A percentile compares a stretch with the other conserved stretches of the same genome.
Evolutionary conservation across 2,113 vertebrate species (phyloP).

Genomic region (Anarrhichthys ocellatus): DNA sequence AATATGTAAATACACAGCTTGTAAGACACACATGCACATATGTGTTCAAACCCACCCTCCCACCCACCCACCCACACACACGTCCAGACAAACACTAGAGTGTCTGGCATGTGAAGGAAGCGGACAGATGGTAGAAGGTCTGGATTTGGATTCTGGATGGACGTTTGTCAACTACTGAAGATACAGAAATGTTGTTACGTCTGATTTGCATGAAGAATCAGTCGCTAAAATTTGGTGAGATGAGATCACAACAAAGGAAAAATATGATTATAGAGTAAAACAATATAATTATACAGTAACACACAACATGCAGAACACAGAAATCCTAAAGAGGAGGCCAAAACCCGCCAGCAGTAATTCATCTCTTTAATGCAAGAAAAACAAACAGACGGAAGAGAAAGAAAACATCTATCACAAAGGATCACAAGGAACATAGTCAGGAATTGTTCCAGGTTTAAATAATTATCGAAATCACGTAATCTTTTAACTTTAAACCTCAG

Average conservation of each 20-base stretch:
- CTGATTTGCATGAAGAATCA: slow-evolving; percentile 48
- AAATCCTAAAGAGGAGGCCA: slow-evolving; percentile 10
- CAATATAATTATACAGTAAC: slow-evolving; percentile 39
- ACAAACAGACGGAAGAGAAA: slow-evolving; percentile 8
- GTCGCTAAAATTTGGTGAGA: slow-evolving; percentile 14
- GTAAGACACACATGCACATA: slow-evolving; percentile 40
- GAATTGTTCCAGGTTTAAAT: slow-evolving; percentile 2
- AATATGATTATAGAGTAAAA: slow-evolving; percentile 55
- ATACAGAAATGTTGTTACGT: slow-evolving; percentile 39
- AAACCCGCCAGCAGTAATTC: slow-evolving; percentile 36
- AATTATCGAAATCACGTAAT: slow-evolving; percentile 8
- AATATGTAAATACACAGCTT: slow-evolving; percentile 42
- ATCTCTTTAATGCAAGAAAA: slow-evolving; percentile 22
- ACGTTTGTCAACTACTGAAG: slow-evolving; percentile 47
- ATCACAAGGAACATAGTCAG: slow-evolving; percentile 9
- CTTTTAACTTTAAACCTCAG: not conserved
- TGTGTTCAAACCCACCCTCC: slow-evolving; percentile 35
- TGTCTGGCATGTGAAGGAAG: slow-evolving; percentile 50
- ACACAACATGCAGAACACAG: not conserved
- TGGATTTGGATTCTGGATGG: slow-evolving; percentile 45
- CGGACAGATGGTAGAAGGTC: slow-evolving; percentile 68
- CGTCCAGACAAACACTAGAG: slow-evolving; percentile 2
- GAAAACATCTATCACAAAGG: not conserved
- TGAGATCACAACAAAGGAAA: slow-evolving; percentile 39
- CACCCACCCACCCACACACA: slow-evolving; percentile 7